Percentiles rank a stretch among this genome's conserved stretches.
These are phyloP conservation scores for Ceratina japonica DNA, from an alignment of 1,140 invertebrate species.

Conservation along the genomic window DNA sequence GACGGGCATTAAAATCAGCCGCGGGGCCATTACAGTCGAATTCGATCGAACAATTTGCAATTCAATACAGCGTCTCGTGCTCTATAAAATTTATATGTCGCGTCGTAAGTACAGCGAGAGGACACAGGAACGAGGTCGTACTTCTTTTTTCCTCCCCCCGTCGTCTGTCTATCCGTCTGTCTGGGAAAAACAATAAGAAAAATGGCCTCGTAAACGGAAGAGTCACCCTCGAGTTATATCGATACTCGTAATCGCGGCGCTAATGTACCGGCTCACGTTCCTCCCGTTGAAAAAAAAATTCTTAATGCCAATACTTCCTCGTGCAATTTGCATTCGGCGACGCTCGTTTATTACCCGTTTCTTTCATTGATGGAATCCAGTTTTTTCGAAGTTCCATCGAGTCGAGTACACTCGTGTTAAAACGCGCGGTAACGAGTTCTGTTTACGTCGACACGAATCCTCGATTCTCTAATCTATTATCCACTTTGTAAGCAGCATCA, in stretches of 20 bases:
- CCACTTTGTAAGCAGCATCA: not conserved
- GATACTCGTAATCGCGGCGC: conserved; percentile 23
- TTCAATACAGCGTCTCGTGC: not conserved
- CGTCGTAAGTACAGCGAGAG: not conserved
- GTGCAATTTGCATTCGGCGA: not conserved
- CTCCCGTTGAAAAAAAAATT: not conserved
- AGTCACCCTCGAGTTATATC: conserved; percentile 30
- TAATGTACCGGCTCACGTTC: conserved; percentile 30
- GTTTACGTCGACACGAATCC: not conserved
- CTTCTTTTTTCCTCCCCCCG: not conserved
- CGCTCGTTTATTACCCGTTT: not conserved
- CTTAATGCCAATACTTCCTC: not conserved
- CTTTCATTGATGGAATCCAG: not conserved
- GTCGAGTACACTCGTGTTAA: not conserved
- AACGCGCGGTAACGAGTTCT: not conserved
- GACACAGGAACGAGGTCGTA: not conserved
- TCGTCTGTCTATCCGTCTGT: not conserved
- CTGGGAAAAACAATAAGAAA: conserved; percentile 39
- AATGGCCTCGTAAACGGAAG: conserved; percentile 33
- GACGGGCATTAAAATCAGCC: not conserved
- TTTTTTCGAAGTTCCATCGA: not conserved
- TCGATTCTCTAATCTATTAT: not conserved
- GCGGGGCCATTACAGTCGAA: conserved; percentile 5
- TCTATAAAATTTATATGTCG: conserved; percentile 28
- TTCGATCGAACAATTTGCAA: conserved; percentile 3